Evolutionary conservation across 2,113 vertebrate genomes (phyloP).

Genomic region (Nestor notabilis): DNA sequence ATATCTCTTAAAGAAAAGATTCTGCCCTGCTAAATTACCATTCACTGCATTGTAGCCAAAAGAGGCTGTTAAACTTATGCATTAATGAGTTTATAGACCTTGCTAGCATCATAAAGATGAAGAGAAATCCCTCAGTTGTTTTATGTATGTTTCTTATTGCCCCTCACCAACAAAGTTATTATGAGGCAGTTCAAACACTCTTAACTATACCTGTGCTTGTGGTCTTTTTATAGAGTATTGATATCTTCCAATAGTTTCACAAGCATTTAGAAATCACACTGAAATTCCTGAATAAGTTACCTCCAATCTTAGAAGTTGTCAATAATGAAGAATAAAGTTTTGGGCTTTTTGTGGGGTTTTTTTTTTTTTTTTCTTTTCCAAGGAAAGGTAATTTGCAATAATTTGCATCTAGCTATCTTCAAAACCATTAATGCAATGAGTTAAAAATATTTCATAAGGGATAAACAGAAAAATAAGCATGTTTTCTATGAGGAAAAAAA

Average conservation of each 20-base stretch:
- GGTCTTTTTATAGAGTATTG: not conserved
- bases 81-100: slow-evolving; percentile 23
- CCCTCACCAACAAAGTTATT: not conserved
- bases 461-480: not conserved
- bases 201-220: not conserved
- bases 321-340: not conserved
- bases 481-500: not conserved
- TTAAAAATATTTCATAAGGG: not conserved
- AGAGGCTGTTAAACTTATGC: not conserved
- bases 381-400: not conserved
- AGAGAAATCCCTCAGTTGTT: not conserved
- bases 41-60: not conserved
- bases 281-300: not conserved
- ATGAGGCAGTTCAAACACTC: not conserved
- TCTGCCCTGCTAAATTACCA: not conserved
- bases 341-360: no score
- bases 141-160: not conserved
- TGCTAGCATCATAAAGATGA: slow-evolving; percentile 4
- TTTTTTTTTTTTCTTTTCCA: not conserved
- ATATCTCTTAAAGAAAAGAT: not conserved
- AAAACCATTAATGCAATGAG: not conserved
- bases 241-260: not conserved
- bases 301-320: not conserved
- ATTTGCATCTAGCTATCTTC: not conserved
- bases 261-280: not conserved